Conservation (phyloP, 2,797 vertebrate genomes). For the Bovichtus diacanthus region DNA sequence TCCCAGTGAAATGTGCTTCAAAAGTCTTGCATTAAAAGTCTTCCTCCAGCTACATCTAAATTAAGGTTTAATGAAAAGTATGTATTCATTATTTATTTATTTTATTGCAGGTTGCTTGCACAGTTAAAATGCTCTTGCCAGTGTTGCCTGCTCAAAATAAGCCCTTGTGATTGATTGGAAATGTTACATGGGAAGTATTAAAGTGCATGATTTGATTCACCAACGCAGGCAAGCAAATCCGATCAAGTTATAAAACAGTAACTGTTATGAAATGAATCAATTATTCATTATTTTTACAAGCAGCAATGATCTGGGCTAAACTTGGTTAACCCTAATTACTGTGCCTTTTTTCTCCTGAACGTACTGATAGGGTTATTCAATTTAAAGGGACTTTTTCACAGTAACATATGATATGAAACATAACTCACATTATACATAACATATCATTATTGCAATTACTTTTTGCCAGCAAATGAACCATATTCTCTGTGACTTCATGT, state of each 20-base stretch:
- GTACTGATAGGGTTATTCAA: not conserved
- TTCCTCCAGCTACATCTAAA: not conserved
- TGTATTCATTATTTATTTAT: not conserved
- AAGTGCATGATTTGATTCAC: not conserved
- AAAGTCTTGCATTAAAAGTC: not conserved
- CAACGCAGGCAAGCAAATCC: not conserved
- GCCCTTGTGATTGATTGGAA: constrained; percentile 8
- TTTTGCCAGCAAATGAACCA: not conserved
- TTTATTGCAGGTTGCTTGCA: not conserved
- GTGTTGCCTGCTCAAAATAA: not conserved
- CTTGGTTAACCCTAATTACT: not conserved
- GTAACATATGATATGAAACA: not conserved
- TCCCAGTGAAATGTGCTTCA: not conserved
- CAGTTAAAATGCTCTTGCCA: not conserved
- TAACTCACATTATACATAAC: not conserved
- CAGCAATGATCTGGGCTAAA: not conserved
- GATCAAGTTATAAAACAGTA: not conserved
- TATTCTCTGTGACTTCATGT: not conserved
- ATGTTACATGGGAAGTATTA: not conserved
- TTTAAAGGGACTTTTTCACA: not conserved
- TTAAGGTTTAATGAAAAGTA: not conserved
- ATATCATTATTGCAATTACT: not conserved
- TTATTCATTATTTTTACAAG: not conserved
- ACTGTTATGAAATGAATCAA: not conserved
- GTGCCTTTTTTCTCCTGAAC: not conserved